Conservation (phyloP, 2,888 invertebrate species). For the Rhopalosiphum nymphaeae region DNA sequence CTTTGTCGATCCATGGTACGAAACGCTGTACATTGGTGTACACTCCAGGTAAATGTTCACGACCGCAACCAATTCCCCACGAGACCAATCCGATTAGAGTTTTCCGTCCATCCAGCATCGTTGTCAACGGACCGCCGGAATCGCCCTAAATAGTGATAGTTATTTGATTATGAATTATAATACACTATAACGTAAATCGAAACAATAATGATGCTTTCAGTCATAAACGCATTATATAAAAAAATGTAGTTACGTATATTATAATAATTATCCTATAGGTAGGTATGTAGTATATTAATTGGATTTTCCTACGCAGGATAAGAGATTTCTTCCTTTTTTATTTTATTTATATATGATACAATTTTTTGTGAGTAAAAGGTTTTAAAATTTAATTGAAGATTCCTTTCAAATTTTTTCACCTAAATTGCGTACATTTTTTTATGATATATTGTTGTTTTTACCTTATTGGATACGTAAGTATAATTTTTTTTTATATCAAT, state of each 20-base stretch:
- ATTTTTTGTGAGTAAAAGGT: too few species aligned
- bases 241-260: background rate
- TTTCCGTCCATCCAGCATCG: slow-evolving; percentile 86
- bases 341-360: too few species aligned
- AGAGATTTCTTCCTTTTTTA: background rate
- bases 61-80: slow-evolving; percentile 92
- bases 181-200: background rate
- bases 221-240: background rate
- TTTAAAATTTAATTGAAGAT: too few species aligned
- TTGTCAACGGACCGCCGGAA: slow-evolving; percentile 90
- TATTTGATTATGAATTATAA: background rate
- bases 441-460: too few species aligned
- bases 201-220: background rate
- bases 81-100: slow-evolving; percentile 90
- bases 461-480: too few species aligned
- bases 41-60: slow-evolving; percentile 90
- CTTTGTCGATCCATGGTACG: slow-evolving; percentile 91
- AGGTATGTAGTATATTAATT: background rate
- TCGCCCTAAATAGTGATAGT: slow-evolving; percentile 71
- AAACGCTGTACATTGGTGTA: slow-evolving; percentile 94
- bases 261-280: background rate
- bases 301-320: background rate
- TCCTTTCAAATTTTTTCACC: too few species aligned
- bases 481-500: too few species aligned
- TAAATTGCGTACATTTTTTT: too few species aligned